These are phyloP conservation scores for Neogale vison DNA, from an alignment of 2,113 vertebrate species.

Conservation along the genomic window DNA sequence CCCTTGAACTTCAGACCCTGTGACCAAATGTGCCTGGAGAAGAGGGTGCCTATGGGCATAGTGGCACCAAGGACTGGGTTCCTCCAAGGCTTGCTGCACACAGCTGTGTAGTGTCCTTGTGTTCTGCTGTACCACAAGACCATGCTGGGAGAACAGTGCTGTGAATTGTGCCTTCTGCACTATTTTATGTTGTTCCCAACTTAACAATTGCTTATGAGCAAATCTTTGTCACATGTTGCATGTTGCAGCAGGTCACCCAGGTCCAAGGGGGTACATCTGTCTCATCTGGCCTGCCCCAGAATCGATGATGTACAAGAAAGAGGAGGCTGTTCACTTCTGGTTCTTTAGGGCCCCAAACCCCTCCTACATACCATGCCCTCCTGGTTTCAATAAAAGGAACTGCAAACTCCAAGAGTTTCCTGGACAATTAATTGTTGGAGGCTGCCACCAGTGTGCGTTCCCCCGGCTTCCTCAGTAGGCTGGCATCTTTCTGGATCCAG, in stretches of 20 bases:
- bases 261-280: background rate
- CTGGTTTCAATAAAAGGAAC: background rate
- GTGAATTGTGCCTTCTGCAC: background rate
- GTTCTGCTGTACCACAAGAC: background rate
- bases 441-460: fast-evolving
- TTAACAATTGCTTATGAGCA: background rate
- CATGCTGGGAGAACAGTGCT: background rate
- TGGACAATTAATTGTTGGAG: background rate
- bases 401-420: background rate
- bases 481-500: background rate
- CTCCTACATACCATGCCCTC: background rate
- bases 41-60: fast-evolving
- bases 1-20: fast-evolving
- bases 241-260: fast-evolving
- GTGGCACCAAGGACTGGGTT: fast-evolving
- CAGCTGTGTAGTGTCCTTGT: background rate
- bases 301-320: fast-evolving
- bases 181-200: background rate
- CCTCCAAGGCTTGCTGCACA: too few species aligned
- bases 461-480: fast-evolving
- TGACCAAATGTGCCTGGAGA: fast-evolving
- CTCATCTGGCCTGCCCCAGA: fast-evolving
- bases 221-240: fast-evolving
- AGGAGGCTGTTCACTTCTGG: background rate
- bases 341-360: background rate